These are phyloP conservation scores for Lochmaea crataegi DNA, from an alignment of 2,888 invertebrate species.

Conservation along the genomic window DNA sequence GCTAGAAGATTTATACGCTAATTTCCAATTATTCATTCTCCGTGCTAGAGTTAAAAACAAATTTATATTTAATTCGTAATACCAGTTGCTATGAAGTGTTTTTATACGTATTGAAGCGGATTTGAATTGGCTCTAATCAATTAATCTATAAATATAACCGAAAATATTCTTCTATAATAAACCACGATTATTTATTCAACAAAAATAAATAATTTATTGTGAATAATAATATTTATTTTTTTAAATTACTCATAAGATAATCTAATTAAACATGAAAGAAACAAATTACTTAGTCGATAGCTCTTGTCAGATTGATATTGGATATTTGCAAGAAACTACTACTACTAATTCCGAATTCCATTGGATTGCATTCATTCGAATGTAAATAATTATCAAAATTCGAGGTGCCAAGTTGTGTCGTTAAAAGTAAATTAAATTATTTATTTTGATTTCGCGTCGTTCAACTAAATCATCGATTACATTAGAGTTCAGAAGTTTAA, in stretches of 20 bases:
- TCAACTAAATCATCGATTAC: too few relatives aligned
- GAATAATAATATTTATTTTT: too few relatives aligned
- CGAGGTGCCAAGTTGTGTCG: background rate
- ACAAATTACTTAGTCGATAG: background rate
- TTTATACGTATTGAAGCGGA: background rate
- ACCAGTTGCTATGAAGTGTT: background rate
- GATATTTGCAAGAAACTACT: background rate
- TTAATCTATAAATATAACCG: background rate
- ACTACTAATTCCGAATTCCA: background rate
- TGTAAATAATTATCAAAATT: background rate
- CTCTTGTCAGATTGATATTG: background rate
- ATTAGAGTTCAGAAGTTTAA: too few relatives aligned
- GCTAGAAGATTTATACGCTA: background rate
- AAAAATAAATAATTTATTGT: background rate
- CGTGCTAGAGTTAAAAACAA: background rate
- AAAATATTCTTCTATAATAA: too few relatives aligned
- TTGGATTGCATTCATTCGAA: background rate
- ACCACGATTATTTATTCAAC: background rate
- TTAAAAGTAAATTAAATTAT: background rate
- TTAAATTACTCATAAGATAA: too few relatives aligned
- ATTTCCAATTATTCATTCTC: background rate
- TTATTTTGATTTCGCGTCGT: background rate
- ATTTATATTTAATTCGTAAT: slow-evolving; percentile 6
- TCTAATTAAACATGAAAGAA: background rate
- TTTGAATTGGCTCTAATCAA: background rate